phyloP scores from a whole-genome alignment of 1,140 invertebrate genomes.

The Anoplolepis gracilipes region DNA sequence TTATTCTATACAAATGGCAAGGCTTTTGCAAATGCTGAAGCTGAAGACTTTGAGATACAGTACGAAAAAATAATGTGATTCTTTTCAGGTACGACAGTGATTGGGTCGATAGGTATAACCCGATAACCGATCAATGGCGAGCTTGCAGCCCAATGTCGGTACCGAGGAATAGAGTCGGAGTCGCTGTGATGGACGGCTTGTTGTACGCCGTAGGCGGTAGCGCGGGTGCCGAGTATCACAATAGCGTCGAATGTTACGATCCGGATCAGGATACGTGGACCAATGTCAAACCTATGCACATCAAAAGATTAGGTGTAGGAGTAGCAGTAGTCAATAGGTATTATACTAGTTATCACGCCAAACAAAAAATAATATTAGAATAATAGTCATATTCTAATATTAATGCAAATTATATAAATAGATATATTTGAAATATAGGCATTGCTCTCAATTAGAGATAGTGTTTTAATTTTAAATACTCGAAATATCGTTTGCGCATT shows the following conservation, averaged over 20 bases:
- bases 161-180: constrained; percentile 94
- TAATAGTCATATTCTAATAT: not conserved
- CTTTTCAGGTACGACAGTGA: constrained; percentile 82
- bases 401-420: not conserved
- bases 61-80: not conserved
- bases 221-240: constrained; percentile 92
- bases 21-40: not conserved
- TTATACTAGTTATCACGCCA: not conserved
- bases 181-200: constrained; percentile 96
- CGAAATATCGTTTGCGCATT: not conserved
- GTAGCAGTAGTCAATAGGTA: constrained; percentile 94
- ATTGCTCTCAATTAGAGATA: not conserved
- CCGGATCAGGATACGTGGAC: constrained; percentile 95
- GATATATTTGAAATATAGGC: not conserved
- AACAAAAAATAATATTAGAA: not conserved
- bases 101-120: constrained; percentile 90
- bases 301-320: constrained; percentile 93
- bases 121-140: constrained; percentile 91
- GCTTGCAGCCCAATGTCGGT: constrained; percentile 94
- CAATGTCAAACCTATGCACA: constrained; percentile 93
- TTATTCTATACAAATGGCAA: not conserved
- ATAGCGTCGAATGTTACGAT: constrained; percentile 96
- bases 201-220: constrained; percentile 97
- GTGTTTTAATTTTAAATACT: not conserved
- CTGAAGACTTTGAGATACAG: not conserved